phyloP scores from a whole-genome alignment of 2,797 vertebrate genomes.

The Peromyscus attwateri region DNA sequence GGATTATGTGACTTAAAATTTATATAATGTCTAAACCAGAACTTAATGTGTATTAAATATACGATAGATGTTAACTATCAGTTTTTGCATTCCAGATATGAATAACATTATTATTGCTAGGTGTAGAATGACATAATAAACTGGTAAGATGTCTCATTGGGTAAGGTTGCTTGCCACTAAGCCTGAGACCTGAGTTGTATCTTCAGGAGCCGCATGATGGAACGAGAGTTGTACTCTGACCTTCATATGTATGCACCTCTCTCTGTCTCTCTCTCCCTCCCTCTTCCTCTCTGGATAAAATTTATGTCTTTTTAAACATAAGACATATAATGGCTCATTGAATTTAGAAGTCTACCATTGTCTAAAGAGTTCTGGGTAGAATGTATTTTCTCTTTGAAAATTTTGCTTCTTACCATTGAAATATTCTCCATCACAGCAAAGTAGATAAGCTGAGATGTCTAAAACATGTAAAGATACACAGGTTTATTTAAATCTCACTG shows the following conservation, averaged over 20 bases:
- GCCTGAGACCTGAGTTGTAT: not conserved
- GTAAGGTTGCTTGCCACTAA: not conserved
- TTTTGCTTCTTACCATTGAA: not conserved
- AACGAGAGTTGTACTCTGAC: not conserved
- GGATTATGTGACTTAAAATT: not conserved
- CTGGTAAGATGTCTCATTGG: not conserved
- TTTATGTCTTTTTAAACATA: not conserved
- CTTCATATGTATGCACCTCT: not conserved
- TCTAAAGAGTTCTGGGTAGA: not conserved
- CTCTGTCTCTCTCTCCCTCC: not conserved
- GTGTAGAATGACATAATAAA: constrained; percentile 11
- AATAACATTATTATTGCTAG: not conserved
- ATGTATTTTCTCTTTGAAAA: constrained; percentile 12
- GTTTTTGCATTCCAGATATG: not conserved
- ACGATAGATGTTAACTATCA: not conserved
- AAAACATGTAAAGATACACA: constrained; percentile 30
- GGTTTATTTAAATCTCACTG: not conserved
- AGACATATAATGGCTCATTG: not conserved
- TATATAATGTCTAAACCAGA: not conserved
- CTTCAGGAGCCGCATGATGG: not conserved
- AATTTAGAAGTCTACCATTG: not conserved
- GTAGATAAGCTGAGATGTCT: not conserved
- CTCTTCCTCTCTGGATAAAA: not conserved
- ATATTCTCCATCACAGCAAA: not conserved
- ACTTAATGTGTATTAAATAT: not conserved